These are phyloP conservation scores for Cyanistes caeruleus DNA, from an alignment of 2,113 vertebrate genomes.

Conservation along the genomic window DNA sequence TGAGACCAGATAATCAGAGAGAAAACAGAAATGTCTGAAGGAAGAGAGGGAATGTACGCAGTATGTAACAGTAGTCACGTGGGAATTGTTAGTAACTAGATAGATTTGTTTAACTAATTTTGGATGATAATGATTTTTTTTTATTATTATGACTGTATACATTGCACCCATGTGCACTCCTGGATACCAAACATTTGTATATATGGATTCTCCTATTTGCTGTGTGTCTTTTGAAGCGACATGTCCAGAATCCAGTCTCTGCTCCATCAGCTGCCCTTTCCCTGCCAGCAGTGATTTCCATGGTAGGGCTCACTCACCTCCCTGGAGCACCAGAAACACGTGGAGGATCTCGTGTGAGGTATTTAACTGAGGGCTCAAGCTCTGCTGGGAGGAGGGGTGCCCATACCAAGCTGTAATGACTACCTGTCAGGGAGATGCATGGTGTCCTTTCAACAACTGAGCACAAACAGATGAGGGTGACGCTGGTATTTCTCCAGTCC, in stretches of 20 bases:
- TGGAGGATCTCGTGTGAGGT: background rate
- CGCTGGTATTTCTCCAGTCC: conserved; percentile 74
- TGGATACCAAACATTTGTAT: background rate
- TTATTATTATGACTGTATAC: background rate
- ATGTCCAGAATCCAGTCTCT: background rate
- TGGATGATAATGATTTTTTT: background rate
- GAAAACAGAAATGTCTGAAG: background rate
- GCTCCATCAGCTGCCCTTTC: background rate
- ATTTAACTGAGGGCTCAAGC: conserved; percentile 15
- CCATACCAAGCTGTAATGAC: conserved; percentile 74
- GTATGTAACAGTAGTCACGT: background rate
- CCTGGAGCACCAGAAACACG: background rate
- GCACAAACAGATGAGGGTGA: conserved; percentile 74
- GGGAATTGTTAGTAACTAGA: background rate
- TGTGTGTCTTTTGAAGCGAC: background rate
- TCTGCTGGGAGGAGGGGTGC: conserved; percentile 56
- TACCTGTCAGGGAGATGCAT: conserved; percentile 81
- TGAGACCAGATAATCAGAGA: background rate
- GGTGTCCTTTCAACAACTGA: conserved; percentile 75
- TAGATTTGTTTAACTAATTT: background rate
- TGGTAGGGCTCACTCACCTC: background rate
- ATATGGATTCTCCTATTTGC: background rate
- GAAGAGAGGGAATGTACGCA: background rate
- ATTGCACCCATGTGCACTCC: background rate
- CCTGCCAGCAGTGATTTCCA: background rate